phyloP scores from a whole-genome alignment of 2,113 vertebrate species.

The Amphilophus citrinellus region DNA sequence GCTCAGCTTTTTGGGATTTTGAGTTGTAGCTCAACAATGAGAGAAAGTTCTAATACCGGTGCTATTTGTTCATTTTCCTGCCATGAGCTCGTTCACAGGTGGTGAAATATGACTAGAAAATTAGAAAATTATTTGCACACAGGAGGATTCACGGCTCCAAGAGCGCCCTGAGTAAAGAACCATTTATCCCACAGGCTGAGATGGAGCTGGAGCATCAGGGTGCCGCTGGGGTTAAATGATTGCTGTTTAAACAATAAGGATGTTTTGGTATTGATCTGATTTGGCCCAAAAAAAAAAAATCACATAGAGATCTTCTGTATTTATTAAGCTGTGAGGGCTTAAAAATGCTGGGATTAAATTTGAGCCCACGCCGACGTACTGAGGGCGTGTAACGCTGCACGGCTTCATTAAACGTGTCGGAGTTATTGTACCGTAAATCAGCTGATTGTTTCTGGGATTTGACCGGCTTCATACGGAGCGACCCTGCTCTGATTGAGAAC shows the following conservation, averaged over 20 bases:
- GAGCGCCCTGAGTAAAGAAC: not conserved
- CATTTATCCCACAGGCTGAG: not conserved
- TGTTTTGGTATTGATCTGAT: not conserved
- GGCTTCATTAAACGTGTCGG: not conserved
- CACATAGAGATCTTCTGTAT: rapidly evolving
- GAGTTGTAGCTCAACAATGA: not conserved
- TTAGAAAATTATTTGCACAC: not conserved
- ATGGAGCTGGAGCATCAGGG: not conserved
- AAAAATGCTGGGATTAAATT: not conserved
- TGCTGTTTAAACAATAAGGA: not conserved
- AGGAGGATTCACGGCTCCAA: not conserved
- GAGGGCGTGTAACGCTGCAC: rapidly evolving
- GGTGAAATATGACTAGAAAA: not conserved
- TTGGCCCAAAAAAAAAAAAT: too few relatives aligned
- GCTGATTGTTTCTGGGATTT: not conserved
- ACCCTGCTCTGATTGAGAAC: not conserved
- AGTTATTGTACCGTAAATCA: not conserved
- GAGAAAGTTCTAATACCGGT: not conserved
- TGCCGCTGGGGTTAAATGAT: not conserved
- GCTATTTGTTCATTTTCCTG: not conserved
- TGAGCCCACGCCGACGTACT: rapidly evolving
- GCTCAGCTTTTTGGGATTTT: not conserved
- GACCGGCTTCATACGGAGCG: rapidly evolving
- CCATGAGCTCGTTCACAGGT: too few relatives aligned
- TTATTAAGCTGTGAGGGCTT: rapidly evolving